Conservation (phyloP, 1,140 invertebrate species). For the Geopemphigus sp. region DNA sequence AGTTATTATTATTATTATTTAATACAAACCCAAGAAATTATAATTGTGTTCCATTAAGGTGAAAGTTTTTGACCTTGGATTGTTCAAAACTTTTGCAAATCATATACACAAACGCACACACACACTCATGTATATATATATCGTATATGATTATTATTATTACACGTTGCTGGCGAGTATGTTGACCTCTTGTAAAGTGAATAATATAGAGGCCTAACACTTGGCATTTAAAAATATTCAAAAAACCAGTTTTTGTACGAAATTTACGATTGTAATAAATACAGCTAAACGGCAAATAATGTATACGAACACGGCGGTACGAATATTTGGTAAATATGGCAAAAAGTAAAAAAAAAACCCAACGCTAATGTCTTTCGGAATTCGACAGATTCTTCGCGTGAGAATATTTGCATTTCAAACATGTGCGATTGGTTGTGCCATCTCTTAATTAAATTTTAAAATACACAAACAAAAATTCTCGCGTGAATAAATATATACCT, state of each 20-base stretch:
- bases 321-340: conserved; percentile 10
- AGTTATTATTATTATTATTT: neutral
- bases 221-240: neutral
- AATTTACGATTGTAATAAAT: neutral
- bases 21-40: neutral
- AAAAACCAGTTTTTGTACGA: conserved; percentile 14
- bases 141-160: too few relatives aligned
- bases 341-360: conserved; percentile 8
- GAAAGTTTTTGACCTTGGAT: neutral
- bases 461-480: too few relatives aligned
- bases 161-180: neutral
- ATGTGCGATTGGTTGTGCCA: too few relatives aligned
- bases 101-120: too few relatives aligned
- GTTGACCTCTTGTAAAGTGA: neutral
- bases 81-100: neutral
- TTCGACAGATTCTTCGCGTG: neutral
- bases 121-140: too few relatives aligned
- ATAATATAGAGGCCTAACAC: conserved; percentile 10
- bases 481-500: too few relatives aligned
- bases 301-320: neutral
- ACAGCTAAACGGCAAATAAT: too few relatives aligned
- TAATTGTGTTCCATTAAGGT: neutral
- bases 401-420: conserved; percentile 11
- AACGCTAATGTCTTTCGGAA: neutral
- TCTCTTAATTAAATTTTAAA: too few relatives aligned